Evolutionary conservation across 2,888 invertebrate species (phyloP), one percentile per base, ranked within the genome.

Genomic region (Acanthoscelides obtectus): DNA sequence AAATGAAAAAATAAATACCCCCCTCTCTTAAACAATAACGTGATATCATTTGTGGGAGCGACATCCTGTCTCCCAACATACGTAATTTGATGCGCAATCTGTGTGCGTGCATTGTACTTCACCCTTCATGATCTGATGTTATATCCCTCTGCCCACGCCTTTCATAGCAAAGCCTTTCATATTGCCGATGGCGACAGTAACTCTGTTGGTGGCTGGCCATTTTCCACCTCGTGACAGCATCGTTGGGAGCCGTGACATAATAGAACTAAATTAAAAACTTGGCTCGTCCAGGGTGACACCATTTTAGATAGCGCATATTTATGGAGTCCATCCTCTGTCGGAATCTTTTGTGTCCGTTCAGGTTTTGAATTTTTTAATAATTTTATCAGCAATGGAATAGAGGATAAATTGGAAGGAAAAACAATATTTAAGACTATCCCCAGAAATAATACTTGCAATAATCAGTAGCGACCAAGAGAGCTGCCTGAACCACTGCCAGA

Each of bases 201-300:
- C 45, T 6, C 45, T 1, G 45, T 6, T 45, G 45, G 45, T 45
- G 6, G 45, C 8, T 45, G 45, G 12, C 45, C 17, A 45, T 45
- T 45, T 45, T 45, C 45, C 3, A 12, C 45, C 5, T 45, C 17
- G 12, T 45, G 45, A 45, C 45, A 45, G 45, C 45, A 1, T 17
- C 1, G 1, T 45, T 1, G 45, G 45, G 17, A 1, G 45, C 45
- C 45, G 12, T 17, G 25, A 45, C 45, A 45, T 68, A 71, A 71
- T 71, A 71, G 68, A 71, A 71, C 68, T 68, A 71, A 71, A 71
- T 71, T 71, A 71, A 71, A 71, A 71, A 71, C 68, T 64, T 71
- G 27, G 22, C 68, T 64, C 71, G 3, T 17, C 45, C 1, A 27
- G 68, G 63, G 68, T 71, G 71, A 68, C 68, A 66, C 71, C 71